A percentile compares a stretch with the other conserved stretches of the same genome.
phyloP scores from a whole-genome alignment of 2,797 vertebrate genomes.

The Botia almorhae region DNA sequence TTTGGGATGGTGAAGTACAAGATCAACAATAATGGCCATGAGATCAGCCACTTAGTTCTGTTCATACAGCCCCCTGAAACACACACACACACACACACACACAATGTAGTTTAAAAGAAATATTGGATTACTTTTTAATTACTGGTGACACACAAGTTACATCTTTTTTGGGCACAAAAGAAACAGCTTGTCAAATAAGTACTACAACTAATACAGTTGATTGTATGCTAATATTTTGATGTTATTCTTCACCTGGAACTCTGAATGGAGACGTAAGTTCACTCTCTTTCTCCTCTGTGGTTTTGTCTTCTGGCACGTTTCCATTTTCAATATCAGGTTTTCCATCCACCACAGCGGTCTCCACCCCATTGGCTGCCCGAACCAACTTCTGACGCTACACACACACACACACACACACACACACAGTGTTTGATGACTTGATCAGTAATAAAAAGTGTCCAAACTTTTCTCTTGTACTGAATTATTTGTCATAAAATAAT shows the following conservation, averaged over 20 bases:
- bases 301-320: conserved; percentile 87
- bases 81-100: conserved; percentile 28
- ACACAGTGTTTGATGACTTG: not conserved
- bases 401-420: not conserved
- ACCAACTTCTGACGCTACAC: conserved; percentile 89
- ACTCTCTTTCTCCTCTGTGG: conserved; percentile 76
- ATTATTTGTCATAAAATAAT: too few species aligned
- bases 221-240: too few species aligned
- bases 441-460: too few species aligned
- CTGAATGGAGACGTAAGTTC: conserved; percentile 87
- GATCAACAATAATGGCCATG: conserved; percentile 90
- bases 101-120: too few species aligned
- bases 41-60: conserved; percentile 89
- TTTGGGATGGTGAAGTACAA: conserved; percentile 89
- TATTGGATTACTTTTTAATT: too few species aligned
- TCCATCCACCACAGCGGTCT: conserved; percentile 86
- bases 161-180: too few species aligned
- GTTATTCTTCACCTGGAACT: conserved; percentile 78
- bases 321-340: conserved; percentile 92
- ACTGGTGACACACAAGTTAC: too few species aligned
- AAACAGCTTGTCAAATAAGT: too few species aligned
- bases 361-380: conserved; percentile 86
- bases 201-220: too few species aligned
- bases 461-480: too few species aligned
- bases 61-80: conserved; percentile 79